Base-by-base conservation (phyloP, 1,140 invertebrate species). In the Platorchestia sp. region DNA sequence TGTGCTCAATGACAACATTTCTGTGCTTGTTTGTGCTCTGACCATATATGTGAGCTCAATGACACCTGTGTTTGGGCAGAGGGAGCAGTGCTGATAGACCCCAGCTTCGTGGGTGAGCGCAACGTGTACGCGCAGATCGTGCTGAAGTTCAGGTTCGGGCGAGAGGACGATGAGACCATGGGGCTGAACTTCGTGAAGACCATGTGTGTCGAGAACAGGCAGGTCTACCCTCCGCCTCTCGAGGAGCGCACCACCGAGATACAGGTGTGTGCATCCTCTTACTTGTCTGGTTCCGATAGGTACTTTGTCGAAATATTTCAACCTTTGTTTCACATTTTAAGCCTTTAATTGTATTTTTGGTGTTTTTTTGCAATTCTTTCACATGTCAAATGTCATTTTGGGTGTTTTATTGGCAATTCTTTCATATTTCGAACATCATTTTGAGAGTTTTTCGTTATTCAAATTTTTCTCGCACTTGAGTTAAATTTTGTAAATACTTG, bases 151-250 rank as follows among this genome's bases (percentile, higher is more conserved):
- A 98, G 99, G 5, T 99, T 99, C 97, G 99, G 99, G 0, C 98
- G 99, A 44, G 99, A 99, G 97, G 99, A 99, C 97, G 98, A 99
- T 97, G 99, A 99, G 97, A 98, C 99, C 87, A 98, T 99, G 98
- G 99, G 99, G 0, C 97, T 99, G 59, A 99, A 99, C 96, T 99
- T 99, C 97, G 98, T 99, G 96, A 99, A 99, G 97, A 99, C 99
- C 97, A 97, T 99, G 10, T 99, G 98, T 96, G 97, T 99, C 91
- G 98, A 98, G 1, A 99, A 98, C 0, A 98, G 98, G 96, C 98
- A 99, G 97, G 97, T 99, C 45, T 99, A 98, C 97, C 99, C 99
- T 0, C 97, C 97, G 42, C 97, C 97, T 95, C 96, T 97, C 36
- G 97, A 98, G n/a, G 98, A 90, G 45, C 45, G 98, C 86, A 96